phyloP scores from a whole-genome alignment of 2,113 vertebrate species.

The Cephalopterus ornatus region DNA sequence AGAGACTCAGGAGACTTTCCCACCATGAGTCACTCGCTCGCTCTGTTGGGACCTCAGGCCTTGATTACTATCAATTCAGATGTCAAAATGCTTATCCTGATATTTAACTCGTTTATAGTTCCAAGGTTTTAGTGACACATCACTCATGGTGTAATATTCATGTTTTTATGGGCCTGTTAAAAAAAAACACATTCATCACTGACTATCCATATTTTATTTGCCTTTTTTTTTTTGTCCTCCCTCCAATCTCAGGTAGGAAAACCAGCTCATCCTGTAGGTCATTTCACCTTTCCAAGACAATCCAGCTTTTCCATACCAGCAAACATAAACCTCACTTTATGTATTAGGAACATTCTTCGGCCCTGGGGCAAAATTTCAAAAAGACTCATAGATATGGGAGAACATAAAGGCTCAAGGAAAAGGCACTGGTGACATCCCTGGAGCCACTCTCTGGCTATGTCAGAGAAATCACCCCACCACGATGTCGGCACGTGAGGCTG shows the following conservation, averaged over 20 bases:
- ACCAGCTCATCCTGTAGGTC: background rate
- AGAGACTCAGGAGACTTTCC: background rate
- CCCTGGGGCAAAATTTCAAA: background rate
- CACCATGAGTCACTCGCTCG: background rate
- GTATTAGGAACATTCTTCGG: background rate
- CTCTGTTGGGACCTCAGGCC: background rate
- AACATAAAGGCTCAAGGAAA: background rate
- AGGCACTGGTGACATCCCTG: background rate
- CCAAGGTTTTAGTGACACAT: background rate
- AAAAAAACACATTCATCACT: constrained; percentile 4
- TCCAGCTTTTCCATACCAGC: background rate
- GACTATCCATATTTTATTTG: background rate
- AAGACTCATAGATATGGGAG: background rate
- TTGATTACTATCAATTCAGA: background rate
- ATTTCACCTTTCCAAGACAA: background rate
- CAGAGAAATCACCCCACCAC: background rate
- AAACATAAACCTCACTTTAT: background rate
- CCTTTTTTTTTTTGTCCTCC: background rate
- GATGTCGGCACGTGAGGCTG: rapidly evolving
- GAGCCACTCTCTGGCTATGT: background rate
- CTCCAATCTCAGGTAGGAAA: background rate
- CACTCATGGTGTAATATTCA: background rate
- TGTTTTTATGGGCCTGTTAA: background rate
- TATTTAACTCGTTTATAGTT: background rate
- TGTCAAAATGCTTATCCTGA: background rate